Conservation (phyloP, 37 sponge, comb jelly and placozoan genomes). For the Spongilla lacustris region DNA sequence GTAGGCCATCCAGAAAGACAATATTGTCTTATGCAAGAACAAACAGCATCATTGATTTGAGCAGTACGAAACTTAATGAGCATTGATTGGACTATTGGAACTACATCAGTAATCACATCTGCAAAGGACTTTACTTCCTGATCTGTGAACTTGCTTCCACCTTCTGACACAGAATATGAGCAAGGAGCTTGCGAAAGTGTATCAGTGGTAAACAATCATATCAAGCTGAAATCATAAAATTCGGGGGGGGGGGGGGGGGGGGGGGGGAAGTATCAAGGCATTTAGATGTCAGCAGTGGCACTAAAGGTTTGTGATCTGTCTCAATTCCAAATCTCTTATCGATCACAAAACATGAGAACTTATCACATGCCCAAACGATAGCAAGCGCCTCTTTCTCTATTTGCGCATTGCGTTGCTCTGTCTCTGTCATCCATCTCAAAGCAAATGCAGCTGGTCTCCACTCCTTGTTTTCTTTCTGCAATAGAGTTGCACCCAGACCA, state of each 20-base stretch:
- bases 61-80: conserved; percentile 8
- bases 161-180: neutral
- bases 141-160: neutral
- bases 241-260: conserved; percentile 24
- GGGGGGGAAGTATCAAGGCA: conserved; percentile 20
- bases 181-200: conserved; percentile 30
- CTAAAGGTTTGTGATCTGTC: conserved; percentile 28
- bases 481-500: conserved; percentile 19
- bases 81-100: conserved; percentile 7
- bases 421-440: neutral
- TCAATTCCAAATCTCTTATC: conserved; percentile 10
- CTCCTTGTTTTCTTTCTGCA: conserved; percentile 10
- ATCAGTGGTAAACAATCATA: conserved; percentile 7
- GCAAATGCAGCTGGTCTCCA: neutral
- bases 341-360: conserved; percentile 15
- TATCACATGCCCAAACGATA: conserved; percentile 27
- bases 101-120: neutral
- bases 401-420: conserved; percentile 1
- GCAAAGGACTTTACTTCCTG: conserved; percentile 10
- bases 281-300: conserved; percentile 20
- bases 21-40: neutral
- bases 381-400: conserved; percentile 43
- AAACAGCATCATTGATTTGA: conserved; percentile 11
- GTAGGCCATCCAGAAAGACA: conserved; percentile 24
- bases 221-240: neutral